Base-by-base conservation (phyloP, 2,888 invertebrate species). In the Caenorhabditis parvicauda region DNA sequence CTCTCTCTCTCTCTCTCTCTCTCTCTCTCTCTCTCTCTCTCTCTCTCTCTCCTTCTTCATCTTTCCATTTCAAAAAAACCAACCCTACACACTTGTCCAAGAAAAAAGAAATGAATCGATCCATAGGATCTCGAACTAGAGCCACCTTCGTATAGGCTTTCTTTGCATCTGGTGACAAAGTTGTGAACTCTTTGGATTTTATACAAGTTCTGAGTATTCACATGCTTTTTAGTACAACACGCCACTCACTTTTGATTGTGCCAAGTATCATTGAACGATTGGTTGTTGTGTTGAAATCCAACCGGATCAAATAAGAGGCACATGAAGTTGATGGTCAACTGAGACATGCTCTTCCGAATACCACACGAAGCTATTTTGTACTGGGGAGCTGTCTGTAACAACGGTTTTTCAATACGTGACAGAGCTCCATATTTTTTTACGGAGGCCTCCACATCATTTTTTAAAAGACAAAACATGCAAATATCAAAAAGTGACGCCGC, bases 321-420 rank as follows among this genome's bases (percentile, higher is more conserved):
- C 55, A 55, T 55, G 22, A 46, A 43, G 29, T 44, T 55, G 22
- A 44, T 42, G 6, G 42, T 48, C 29, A 55, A 35, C 44, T 55
- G 55, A 24, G 54, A 54, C 54, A 54, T 54, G 14, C 47, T 48
- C 27, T 54, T 54, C 43, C 41, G 48, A n/a, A 54, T 49, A 22
- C 19, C 41, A 44, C 55, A 55, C 3, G 43, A 24, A 14, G 43
- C 28, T 7, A 49, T 9, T 28, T 55, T 55, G 19, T 55, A 48
- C 2, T 55, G 24, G 3, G 48, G 35, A 6, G 43, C 43, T 1
- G 24, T 28, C 55, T 55, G 43, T n/a, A 49, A 53, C n/a, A n/a
- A n/a, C n/a, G n/a, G n/a, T n/a, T n/a, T n/a, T n/a, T n/a, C n/a
- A n/a, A n/a, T n/a, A n/a, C n/a, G n/a, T n/a, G n/a, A n/a, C n/a